Conservation (phyloP, 2,113 vertebrate genomes). For the Pithys albifrons region DNA sequence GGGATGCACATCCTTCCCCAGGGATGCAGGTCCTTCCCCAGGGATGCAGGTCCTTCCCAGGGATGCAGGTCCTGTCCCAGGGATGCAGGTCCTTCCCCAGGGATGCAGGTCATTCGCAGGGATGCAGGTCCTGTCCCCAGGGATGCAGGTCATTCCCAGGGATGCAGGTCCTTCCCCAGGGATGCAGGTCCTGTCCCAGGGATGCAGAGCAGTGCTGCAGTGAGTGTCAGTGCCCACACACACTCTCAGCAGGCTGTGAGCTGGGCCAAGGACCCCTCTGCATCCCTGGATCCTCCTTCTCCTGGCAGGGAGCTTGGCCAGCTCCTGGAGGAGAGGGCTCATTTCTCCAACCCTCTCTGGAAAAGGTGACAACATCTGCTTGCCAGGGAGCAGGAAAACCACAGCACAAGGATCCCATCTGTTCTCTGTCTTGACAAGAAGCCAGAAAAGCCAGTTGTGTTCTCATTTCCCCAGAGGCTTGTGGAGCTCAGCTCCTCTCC, state of each 20-base stretch:
- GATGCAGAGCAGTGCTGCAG: neutral
- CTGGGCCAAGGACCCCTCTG: neutral
- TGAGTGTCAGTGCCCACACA: neutral
- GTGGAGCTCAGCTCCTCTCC: neutral
- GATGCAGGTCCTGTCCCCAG: too few species aligned
- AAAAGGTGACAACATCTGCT: neutral
- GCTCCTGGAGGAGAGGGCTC: neutral
- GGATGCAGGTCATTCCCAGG: too few species aligned
- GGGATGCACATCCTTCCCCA: too few species aligned
- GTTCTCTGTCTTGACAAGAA: neutral
- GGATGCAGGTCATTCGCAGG: too few species aligned
- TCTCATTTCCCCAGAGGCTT: neutral
- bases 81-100: too few species aligned
- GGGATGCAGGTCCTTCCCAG: too few species aligned
- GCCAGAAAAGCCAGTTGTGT: neutral
- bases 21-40: too few species aligned
- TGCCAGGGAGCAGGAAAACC: neutral
- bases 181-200: neutral
- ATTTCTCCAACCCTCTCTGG: neutral
- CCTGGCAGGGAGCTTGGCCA: neutral
- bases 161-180: too few species aligned
- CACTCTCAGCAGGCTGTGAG: neutral
- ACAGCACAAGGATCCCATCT: neutral
- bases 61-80: too few species aligned
- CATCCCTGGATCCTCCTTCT: neutral